phyloP scores from a whole-genome alignment of 92 coral and sea anemone genomes.

The Zoanthus sansibaricus region DNA sequence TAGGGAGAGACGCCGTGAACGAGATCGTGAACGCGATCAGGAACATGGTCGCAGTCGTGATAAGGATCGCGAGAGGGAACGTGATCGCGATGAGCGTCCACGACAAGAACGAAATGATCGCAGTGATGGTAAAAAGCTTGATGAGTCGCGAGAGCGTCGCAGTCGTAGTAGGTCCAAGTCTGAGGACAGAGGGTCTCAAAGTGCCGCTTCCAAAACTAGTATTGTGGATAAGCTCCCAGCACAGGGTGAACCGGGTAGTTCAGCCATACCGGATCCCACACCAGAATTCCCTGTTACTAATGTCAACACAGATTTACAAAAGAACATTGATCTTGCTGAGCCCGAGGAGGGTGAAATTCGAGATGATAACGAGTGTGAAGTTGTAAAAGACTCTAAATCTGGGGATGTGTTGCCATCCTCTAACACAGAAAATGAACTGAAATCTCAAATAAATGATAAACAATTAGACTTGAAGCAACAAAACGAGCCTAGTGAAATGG shows the following conservation, averaged over 20 bases:
- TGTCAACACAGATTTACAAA: conserved; percentile 3
- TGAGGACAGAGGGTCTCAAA: conserved; percentile 30
- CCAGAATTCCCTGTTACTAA: conserved; percentile 15
- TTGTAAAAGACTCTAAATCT: background rate
- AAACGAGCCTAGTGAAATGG: conserved; percentile 16
- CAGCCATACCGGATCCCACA: conserved; percentile 2
- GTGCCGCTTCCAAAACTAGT: background rate
- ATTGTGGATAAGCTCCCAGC: conserved; percentile 5
- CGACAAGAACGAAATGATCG: conserved; percentile 66
- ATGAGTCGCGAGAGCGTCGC: conserved; percentile 55
- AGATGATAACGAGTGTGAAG: conserved; percentile 67
- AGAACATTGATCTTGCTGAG: conserved; percentile 45
- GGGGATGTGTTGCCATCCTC: background rate
- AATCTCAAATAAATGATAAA: conserved; percentile 33
- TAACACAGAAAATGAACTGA: conserved; percentile 12
- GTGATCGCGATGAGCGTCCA: conserved; percentile 66
- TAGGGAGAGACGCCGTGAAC: conserved; percentile 66
- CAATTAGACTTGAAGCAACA: background rate
- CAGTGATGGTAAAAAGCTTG: conserved; percentile 55
- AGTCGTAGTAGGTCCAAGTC: conserved; percentile 33
- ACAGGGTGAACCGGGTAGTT: conserved; percentile 27
- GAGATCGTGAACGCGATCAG: conserved; percentile 63
- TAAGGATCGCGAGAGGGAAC: conserved; percentile 65
- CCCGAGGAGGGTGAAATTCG: conserved; percentile 86
- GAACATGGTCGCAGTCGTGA: conserved; percentile 60